Percentiles rank a stretch among this genome's conserved stretches.
phyloP scores from a whole-genome alignment of 2,113 vertebrate species.

The Tragelaphus strepsiceros region DNA sequence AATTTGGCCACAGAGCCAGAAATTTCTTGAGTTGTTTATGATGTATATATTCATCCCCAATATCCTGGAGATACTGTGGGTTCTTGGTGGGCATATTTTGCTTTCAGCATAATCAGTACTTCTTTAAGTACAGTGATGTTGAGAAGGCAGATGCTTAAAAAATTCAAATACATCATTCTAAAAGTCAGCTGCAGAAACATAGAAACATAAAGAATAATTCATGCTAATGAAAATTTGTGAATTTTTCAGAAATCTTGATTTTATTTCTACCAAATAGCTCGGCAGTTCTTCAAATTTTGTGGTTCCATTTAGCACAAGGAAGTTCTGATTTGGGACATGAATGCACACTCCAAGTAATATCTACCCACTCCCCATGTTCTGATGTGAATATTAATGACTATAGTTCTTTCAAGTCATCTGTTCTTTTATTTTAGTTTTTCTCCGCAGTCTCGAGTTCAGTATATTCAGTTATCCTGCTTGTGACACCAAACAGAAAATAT shows the following conservation, averaged over 20 bases:
- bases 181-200: conserved; percentile 58
- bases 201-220: conserved; percentile 39
- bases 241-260: conserved; percentile 51
- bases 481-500: background rate
- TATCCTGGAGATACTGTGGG: background rate
- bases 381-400: conserved; percentile 36
- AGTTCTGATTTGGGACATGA: background rate
- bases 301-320: conserved; percentile 32
- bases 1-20: background rate
- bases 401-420: background rate
- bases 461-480: conserved; percentile 10
- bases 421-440: background rate
- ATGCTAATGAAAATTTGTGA: conserved; percentile 52
- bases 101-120: conserved; percentile 33
- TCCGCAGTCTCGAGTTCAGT: background rate
- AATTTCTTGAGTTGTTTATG: background rate
- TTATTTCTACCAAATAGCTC: conserved; percentile 49
- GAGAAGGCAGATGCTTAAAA: conserved; percentile 48
- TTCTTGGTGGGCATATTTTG: conserved; percentile 7
- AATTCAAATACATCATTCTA: conserved; percentile 28
- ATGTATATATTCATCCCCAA: background rate
- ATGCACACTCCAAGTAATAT: background rate
- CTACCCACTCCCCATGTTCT: background rate
- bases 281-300: conserved; percentile 10
- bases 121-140: conserved; percentile 24